A percentile compares a stretch with the other conserved stretches of the same genome.
phyloP scores from a whole-genome alignment of 2,888 invertebrate genomes.

The Megalurothrips usitatus region DNA sequence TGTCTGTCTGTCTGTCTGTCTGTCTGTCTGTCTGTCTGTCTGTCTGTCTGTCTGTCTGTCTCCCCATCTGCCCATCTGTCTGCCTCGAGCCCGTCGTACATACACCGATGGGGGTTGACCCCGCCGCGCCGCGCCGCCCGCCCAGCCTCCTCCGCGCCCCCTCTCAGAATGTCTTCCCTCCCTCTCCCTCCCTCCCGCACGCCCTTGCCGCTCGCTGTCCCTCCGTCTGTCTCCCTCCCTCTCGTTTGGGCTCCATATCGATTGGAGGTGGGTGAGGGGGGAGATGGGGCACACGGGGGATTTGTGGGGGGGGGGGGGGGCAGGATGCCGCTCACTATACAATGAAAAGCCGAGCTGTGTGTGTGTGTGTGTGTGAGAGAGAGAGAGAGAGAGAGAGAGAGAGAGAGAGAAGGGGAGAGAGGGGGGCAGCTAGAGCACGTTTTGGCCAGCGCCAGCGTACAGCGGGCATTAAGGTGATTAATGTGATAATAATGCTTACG shows the following conservation, averaged over 20 bases:
- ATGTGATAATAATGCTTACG: not conserved
- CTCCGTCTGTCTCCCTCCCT: not conserved
- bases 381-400: conserved; percentile 23
- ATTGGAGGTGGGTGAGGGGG: not conserved
- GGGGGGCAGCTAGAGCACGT: not conserved
- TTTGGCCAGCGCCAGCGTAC: too few relatives aligned
- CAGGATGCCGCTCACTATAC: not conserved
- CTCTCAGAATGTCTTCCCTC: not conserved
- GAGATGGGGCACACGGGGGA: not conserved
- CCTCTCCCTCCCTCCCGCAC: not conserved
- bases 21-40: not conserved
- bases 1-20: not conserved
- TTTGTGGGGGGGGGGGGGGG: not conserved
- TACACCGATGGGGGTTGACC: too few relatives aligned
- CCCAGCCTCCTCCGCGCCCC: not conserved
- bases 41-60: not conserved
- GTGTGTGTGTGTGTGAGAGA: not conserved
- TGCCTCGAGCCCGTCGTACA: not conserved
- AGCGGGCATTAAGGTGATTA: not conserved
- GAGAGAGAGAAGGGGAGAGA: not conserved
- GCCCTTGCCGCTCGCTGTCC: not conserved
- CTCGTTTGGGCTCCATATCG: not conserved
- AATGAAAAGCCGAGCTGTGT: not conserved
- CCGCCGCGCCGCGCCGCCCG: too few relatives aligned
- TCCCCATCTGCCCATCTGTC: not conserved